A percentile compares a stretch with the other conserved stretches of the same genome.
phyloP scores from a whole-genome alignment of 2,113 vertebrate species.

The Pipa parva region DNA sequence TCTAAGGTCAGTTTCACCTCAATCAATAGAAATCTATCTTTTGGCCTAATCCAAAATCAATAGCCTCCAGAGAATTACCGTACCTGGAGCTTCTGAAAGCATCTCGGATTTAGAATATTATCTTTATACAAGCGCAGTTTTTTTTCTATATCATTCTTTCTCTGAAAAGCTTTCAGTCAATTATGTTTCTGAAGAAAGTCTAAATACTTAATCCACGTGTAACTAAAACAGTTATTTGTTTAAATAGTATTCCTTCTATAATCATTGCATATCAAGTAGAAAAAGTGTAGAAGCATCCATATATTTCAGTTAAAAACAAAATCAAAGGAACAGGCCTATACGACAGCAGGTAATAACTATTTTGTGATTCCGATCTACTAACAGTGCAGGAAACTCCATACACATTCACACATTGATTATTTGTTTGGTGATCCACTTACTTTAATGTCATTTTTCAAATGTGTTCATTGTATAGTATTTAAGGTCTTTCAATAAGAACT shows the following conservation, averaged over 20 bases:
- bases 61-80: slow-evolving; percentile 45
- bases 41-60: slow-evolving; percentile 60
- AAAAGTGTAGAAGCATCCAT: no score
- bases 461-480: no score
- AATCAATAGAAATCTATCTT: slow-evolving; percentile 56
- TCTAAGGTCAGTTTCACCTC: slow-evolving; percentile 55
- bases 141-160: slow-evolving; percentile 43
- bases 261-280: background rate
- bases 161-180: slow-evolving; percentile 32
- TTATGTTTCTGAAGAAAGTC: slow-evolving; percentile 13
- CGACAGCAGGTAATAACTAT: no score
- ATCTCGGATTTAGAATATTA: slow-evolving; percentile 49
- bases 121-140: slow-evolving; percentile 47
- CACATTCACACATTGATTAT: no score
- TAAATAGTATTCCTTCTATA: background rate
- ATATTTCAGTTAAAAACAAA: no score
- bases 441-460: no score
- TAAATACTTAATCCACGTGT: background rate
- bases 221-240: background rate
- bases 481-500: no score
- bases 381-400: no score
- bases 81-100: slow-evolving; percentile 39
- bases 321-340: no score
- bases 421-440: no score
- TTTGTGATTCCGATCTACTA: no score